Evolutionary conservation across 2,113 vertebrate genomes (phyloP), one percentile per base, ranked within the genome.

Genomic region (Octodon degus): DNA sequence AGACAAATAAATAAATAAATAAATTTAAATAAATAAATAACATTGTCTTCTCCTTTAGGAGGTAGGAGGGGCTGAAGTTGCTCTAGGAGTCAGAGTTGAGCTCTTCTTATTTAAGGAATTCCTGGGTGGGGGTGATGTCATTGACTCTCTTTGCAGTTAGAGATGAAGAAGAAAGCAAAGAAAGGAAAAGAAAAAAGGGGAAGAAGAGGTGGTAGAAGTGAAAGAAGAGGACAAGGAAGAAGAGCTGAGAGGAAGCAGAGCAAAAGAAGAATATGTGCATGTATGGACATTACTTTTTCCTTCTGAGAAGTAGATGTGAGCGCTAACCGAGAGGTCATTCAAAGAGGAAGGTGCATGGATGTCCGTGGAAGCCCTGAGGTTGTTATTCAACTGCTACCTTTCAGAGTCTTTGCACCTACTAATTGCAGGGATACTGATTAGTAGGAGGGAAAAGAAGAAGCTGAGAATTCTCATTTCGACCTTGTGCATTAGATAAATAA

Each of bases 341-440:
- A 43, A 60, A 32, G 16, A n/a, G n/a, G 10, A 25, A 79, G 62
- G n/a, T 13, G 2, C 2, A 0, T n/a, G 70, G n/a, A 50, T 14
- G 5, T 37, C 47, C n/a, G 17, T 14, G 10, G 63, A 65, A 80
- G 67, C 47, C 53, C 30, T 81, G 1, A 7, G 7, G 17, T 40
- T 85, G 58, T 47, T 17, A 80, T 20, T 24, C n/a, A n/a, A 6
- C 30, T 32, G 16, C n/a, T n/a, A 1, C 17, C 4, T 72, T 70
- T 50, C 47, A 55, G 82, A 1, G 2, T 50, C 87, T 20, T 30
- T 22, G 5, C 13, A 40, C 60, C n/a, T 32, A 0, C 19, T 3
- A 32, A 10, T n/a, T 30, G 20, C 3, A 6, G 68, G 14, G 17
- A 22, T 22, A 0, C 0, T 27, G 1, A 0, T 43, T 58, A 58